phyloP scores from a whole-genome alignment of 1,140 invertebrate genomes.

The Lanistes nyassanus region DNA sequence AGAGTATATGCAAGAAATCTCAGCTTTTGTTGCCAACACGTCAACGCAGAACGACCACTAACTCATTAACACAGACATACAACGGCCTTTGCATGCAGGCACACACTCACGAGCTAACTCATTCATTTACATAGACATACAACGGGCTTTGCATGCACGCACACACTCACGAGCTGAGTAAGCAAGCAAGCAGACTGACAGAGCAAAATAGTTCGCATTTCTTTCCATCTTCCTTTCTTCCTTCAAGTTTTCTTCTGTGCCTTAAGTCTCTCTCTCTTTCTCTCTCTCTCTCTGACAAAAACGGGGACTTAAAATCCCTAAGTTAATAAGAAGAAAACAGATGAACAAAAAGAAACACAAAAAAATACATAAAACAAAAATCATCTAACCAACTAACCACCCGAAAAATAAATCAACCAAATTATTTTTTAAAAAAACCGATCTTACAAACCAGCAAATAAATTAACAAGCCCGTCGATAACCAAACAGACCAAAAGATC shows the following conservation, averaged over 20 bases:
- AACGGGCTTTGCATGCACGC: not conserved
- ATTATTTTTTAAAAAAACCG: too few species aligned
- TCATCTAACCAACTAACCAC: too few species aligned
- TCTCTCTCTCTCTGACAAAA: not conserved
- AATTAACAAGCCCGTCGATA: too few species aligned
- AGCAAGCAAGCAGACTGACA: not conserved
- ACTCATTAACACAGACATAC: not conserved
- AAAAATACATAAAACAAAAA: too few species aligned
- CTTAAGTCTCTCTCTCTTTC: not conserved
- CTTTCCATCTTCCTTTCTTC: not conserved
- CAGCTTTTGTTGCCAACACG: too few species aligned
- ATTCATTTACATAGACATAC: not conserved
- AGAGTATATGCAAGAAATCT: too few species aligned
- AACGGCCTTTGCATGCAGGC: not conserved
- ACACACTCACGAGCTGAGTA: not conserved
- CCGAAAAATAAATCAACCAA: too few species aligned
- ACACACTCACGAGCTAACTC: conserved; percentile 9
- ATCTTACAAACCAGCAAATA: too few species aligned
- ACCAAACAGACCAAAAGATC: too few species aligned
- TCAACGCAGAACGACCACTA: not conserved
- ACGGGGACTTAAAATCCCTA: too few species aligned
- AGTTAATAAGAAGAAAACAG: too few species aligned
- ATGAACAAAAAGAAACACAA: not conserved
- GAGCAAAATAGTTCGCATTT: not conserved
- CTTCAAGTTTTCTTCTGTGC: too few species aligned